Evolutionary conservation across 2,113 vertebrate species (phyloP), one percentile per base, ranked within the genome.

Genomic region (Lophochroa leadbeateri): DNA sequence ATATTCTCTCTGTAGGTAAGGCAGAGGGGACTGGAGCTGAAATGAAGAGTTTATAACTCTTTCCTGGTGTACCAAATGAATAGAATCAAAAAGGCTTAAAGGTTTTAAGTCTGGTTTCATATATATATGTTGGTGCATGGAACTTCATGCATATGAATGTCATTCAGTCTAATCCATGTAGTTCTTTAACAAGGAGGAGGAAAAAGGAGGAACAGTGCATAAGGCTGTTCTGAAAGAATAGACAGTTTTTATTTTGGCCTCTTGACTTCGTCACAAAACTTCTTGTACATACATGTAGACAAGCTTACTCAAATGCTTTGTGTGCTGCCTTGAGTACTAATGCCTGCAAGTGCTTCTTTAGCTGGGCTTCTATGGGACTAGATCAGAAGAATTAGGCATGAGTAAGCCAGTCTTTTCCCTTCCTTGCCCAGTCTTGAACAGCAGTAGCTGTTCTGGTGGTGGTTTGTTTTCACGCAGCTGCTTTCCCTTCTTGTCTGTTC

Each of bases 81-180:
- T 77, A 68, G 37, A 68, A 76, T 78, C 4, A 49, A 53, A 29
- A 67, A 67, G 3, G 5, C 81, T 86, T 31, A 64, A n/a, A 10
- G 57, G 23, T 31, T 89, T 43, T 25, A 18, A 55, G 27, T 72
- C 23, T 43, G 8, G 5, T 82, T 31, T 79, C 19, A 7, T 64
- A 4, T 4, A 16, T 55, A 16, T 55, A 29, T 11, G 1, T 33
- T 1, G 7, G 2, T 37, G 27, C 47, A 5, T 29, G 58, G 68
- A 60, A 43, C 20, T 8, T 57, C 2, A 1, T 13, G 13, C 1
- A 1, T 3, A 0, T 57, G 52, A 50, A 29, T n/a, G 13, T 43
- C 63, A 19, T 43, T 29, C 57, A 15, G 10, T 39, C 27, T 85
- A 25, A 33, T 75, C 35, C 14, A 3, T 7, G 10, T 43, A 33